Percentiles rank a stretch among this genome's conserved stretches.
Evolutionary conservation across 2,888 invertebrate species (phyloP).

Genomic region (Uropetala carovei): DNA sequence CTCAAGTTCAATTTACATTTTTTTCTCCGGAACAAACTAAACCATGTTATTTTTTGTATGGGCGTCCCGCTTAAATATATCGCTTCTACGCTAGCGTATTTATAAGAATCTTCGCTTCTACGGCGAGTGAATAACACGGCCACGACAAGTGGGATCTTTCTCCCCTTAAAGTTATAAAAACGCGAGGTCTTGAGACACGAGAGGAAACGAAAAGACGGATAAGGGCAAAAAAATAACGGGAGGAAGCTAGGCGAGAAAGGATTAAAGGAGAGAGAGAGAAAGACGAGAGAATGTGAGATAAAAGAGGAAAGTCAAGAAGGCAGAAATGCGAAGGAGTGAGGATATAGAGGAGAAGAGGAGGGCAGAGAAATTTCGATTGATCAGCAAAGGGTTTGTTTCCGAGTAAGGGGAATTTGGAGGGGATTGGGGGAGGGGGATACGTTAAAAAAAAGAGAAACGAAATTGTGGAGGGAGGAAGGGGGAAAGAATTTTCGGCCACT

Average conservation of each 20-base stretch:
- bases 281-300: neutral
- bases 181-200: neutral
- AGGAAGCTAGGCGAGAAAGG: neutral
- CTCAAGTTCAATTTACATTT: no score
- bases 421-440: no score
- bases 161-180: no score
- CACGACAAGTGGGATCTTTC: no score
- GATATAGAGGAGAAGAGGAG: neutral
- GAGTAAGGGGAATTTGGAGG: slow-evolving; percentile 41
- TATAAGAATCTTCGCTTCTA: no score
- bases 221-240: neutral
- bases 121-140: no score
- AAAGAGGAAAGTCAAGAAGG: neutral
- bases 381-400: slow-evolving; percentile 10
- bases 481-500: no score
- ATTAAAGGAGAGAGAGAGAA: neutral
- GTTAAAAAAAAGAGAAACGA: slow-evolving; percentile 4
- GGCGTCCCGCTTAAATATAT: no score
- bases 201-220: neutral
- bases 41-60: no score
- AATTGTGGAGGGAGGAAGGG: neutral
- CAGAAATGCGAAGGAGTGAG: neutral
- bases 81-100: no score
- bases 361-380: neutral
- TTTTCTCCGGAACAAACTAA: no score